Percentiles rank a stretch among this genome's conserved stretches.
phyloP scores from a whole-genome alignment of 2,113 vertebrate genomes.

The Oreochromis aureus region DNA sequence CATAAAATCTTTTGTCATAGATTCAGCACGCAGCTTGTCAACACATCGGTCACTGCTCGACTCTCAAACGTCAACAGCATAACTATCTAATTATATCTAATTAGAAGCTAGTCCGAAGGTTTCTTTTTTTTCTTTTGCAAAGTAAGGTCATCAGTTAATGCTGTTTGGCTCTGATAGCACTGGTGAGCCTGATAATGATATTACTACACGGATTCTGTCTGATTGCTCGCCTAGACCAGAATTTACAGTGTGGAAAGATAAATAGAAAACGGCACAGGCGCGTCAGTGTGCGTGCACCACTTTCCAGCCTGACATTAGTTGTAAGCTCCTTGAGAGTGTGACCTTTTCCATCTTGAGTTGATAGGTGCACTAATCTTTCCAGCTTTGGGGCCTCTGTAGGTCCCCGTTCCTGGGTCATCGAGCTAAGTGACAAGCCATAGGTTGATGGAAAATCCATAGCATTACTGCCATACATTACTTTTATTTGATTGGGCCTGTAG shows the following conservation, averaged over 20 bases:
- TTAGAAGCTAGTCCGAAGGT: not conserved
- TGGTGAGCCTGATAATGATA: constrained; percentile 15
- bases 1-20: not conserved
- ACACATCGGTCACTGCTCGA: not conserved
- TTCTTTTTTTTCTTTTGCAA: not conserved
- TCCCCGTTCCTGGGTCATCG: constrained; percentile 34
- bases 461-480: constrained; percentile 74
- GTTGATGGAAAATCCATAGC: constrained; percentile 78
- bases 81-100: not conserved
- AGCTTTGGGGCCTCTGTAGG: constrained; percentile 22
- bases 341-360: constrained; percentile 42
- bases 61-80: not conserved
- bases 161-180: not conserved
- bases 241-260: constrained; percentile 48
- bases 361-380: constrained; percentile 63
- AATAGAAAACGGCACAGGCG: not conserved
- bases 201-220: not conserved
- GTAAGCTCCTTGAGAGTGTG: constrained; percentile 30
- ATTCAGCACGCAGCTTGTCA: not conserved
- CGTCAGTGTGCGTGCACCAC: not conserved
- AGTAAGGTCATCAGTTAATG: not conserved
- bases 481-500: constrained; percentile 68
- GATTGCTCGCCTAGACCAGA: not conserved
- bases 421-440: constrained; percentile 67
- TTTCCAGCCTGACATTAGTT: not conserved